Base-by-base conservation (phyloP, 2,888 invertebrate genomes). In the Amphipoea oculea region DNA sequence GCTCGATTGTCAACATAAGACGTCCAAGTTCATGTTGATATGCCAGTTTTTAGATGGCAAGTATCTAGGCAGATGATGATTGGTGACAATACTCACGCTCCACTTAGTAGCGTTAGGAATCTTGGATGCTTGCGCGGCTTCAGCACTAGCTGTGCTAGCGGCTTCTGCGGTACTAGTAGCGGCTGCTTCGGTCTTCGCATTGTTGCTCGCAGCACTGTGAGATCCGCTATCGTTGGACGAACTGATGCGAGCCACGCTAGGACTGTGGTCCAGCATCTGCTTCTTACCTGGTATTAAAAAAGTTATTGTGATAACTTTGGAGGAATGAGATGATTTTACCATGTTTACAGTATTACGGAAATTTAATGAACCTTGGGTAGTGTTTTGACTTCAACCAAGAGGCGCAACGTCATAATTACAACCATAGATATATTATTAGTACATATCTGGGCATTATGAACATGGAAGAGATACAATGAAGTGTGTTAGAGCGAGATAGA, bases 221-320 rank as follows among this genome's bases (percentile, higher is more conserved):
- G 84, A 76, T 29, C 96, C 97, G 88, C 96, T 92, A 76, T 98
- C 97, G 73, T 97, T 95, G 83, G 95, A 97, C 3, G 97, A 96
- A 66, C 94, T 95, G 84, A 96, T 96, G 12, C 96, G 95, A 0
- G 95, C 89, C 51, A 93, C 77, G 67, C 90, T 92, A 1, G 89
- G 83, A 0, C 91, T 88, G 17, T 87, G 89, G 2, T 96, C 96
- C 67, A 95, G 5, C 91, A 94, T 93, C 77, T 93, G 95, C 90
- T 97, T 98, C 92, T 98, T 98, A 78, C 97, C 98, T 98, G 89
- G 36, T 4, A 23, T 40, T n/a, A 17, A 20, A 40, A 36, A 70
- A n/a, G 3, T 60, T n/a, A 62, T 62, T 71, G 11, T 17, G 17
- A 42, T 51, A n/a, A 67, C 0, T 73, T 17, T n/a, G 12, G 4